These are phyloP conservation scores for Delia radicum DNA, from an alignment of 1,140 invertebrate species.

Conservation along the genomic window DNA sequence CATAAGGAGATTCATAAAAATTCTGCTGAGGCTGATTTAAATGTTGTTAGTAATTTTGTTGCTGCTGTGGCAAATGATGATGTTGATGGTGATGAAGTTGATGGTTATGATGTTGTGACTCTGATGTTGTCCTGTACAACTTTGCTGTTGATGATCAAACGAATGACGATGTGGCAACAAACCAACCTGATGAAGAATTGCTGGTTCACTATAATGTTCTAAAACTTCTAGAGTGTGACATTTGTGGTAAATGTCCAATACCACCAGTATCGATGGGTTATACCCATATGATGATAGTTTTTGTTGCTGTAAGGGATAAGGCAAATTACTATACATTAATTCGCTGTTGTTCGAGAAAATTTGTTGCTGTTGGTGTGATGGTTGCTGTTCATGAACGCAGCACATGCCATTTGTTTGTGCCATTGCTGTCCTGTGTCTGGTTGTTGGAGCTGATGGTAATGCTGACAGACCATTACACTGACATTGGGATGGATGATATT, in stretches of 20 bases:
- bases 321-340: constrained; percentile 15
- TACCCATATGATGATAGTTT: constrained; percentile 9
- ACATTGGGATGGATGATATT: constrained; percentile 18
- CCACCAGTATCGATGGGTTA: too few species aligned
- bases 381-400: constrained; percentile 29
- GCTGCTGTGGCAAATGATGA: neutral
- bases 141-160: constrained; percentile 51
- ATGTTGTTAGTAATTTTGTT: constrained; percentile 28
- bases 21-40: constrained; percentile 21
- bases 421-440: constrained; percentile 25
- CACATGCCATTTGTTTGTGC: constrained; percentile 28
- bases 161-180: constrained; percentile 50
- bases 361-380: constrained; percentile 31
- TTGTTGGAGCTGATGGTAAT: neutral
- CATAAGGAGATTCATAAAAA: constrained; percentile 48
- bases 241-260: constrained; percentile 26
- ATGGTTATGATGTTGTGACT: too few species aligned
- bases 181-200: constrained; percentile 18
- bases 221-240: constrained; percentile 53
- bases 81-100: too few species aligned
- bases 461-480: constrained; percentile 28
- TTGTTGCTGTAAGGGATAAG: neutral
- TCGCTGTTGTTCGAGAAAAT: neutral
- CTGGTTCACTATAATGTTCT: constrained; percentile 53
- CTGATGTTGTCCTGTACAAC: constrained; percentile 33